Evolutionary conservation across 1,140 invertebrate species (phyloP).

Genomic region (Drosophila jambulina): DNA sequence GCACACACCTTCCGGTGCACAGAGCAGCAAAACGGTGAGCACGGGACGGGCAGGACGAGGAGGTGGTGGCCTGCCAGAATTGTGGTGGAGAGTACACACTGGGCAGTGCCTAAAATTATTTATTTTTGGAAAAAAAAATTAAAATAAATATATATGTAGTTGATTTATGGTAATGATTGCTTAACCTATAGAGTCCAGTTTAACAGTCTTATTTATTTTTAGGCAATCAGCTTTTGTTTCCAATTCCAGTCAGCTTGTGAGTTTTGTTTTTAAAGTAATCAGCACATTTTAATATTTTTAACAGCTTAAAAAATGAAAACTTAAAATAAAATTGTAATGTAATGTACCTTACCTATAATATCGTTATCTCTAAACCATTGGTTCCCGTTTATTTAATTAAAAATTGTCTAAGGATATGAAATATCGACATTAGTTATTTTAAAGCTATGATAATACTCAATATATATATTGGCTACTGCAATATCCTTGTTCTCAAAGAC

Average conservation of each 20-base stretch:
- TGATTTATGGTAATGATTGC: conserved; percentile 43
- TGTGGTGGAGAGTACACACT: background rate
- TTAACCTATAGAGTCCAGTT: conserved; percentile 25
- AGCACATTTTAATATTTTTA: too few relatives aligned
- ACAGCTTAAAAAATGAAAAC: background rate
- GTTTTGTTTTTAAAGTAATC: background rate
- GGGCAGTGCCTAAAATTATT: conserved; percentile 37
- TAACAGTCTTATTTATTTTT: conserved; percentile 11
- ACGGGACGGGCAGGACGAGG: conserved; percentile 14
- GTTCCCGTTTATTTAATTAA: background rate
- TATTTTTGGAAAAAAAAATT: conserved; percentile 23
- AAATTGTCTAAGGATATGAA: background rate
- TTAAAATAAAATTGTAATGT: background rate
- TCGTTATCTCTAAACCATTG: too few relatives aligned
- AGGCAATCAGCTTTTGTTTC: background rate
- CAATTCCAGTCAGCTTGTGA: background rate
- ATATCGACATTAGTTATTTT: too few relatives aligned
- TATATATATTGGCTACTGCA: background rate
- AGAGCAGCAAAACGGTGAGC: conserved; percentile 47
- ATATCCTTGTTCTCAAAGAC: background rate
- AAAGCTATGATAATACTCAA: too few relatives aligned
- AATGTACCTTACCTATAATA: too few relatives aligned
- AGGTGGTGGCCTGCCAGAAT: background rate
- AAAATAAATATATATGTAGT: conserved; percentile 12
- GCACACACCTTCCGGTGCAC: conserved; percentile 78